Percentiles rank a stretch among this genome's conserved stretches.
Evolutionary conservation across 1,140 invertebrate genomes (phyloP).

Genomic region (Philotrypesis tridentata): DNA sequence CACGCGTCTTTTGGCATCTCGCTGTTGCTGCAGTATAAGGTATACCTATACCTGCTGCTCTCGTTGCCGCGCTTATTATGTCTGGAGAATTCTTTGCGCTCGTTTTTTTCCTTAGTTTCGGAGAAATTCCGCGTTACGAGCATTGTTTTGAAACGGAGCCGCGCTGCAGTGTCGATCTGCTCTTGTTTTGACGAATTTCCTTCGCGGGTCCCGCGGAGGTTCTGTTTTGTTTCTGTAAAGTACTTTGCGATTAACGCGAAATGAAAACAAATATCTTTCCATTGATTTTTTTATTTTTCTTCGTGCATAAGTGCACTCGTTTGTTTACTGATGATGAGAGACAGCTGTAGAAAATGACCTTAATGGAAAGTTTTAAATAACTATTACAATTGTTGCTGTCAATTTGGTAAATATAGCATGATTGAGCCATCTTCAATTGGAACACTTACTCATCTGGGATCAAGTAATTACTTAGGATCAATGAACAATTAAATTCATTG

Average conservation of each 20-base stretch:
- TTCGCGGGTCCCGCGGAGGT: too few species aligned
- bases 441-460: not conserved
- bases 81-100: not conserved
- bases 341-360: not conserved
- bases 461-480: not conserved
- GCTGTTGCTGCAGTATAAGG: not conserved
- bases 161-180: too few species aligned
- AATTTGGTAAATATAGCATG: not conserved
- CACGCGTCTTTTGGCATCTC: conserved; percentile 23
- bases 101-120: not conserved
- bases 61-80: not conserved
- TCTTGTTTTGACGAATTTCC: too few species aligned
- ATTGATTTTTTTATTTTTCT: not conserved
- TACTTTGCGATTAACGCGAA: too few species aligned
- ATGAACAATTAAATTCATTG: not conserved
- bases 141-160: not conserved
- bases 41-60: not conserved
- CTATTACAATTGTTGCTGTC: too few species aligned
- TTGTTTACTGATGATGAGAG: not conserved
- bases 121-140: not conserved
- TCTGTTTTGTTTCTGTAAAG: too few species aligned
- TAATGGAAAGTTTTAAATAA: not conserved
- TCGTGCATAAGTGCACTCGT: too few species aligned
- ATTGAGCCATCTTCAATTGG: not conserved
- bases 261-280: too few species aligned